These are phyloP conservation scores for Odontocolon sp. DNA, from an alignment of 2,888 invertebrate genomes.

Conservation along the genomic window DNA sequence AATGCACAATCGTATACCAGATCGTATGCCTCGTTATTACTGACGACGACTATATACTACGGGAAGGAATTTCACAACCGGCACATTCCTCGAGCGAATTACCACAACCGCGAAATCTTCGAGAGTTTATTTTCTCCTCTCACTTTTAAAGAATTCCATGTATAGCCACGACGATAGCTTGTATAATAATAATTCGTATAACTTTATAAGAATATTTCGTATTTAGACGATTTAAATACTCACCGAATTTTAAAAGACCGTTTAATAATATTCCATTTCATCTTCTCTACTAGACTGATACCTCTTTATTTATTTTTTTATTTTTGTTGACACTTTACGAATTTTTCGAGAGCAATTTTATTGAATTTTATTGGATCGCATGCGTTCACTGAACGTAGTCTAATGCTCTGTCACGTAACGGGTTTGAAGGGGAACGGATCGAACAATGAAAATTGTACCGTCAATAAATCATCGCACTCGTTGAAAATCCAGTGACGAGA, in stretches of 20 bases:
- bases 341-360: not conserved
- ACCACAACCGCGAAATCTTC: constrained; percentile 7
- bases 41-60: constrained; percentile 3
- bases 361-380: not conserved
- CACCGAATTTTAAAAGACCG: constrained; percentile 41
- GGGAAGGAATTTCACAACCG: constrained; percentile 35
- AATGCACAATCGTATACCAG: constrained; percentile 29
- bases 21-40: constrained; percentile 10
- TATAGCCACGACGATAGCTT: not conserved
- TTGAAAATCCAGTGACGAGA: not conserved
- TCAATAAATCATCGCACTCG: not conserved
- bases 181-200: not conserved
- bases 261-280: constrained; percentile 53
- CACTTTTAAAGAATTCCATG: not conserved
- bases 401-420: not conserved
- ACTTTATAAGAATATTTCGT: not conserved
- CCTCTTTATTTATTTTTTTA: not conserved
- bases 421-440: not conserved
- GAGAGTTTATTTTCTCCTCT: not conserved
- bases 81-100: constrained; percentile 25
- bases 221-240: constrained; percentile 15
- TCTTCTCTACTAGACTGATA: constrained; percentile 19
- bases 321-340: not conserved
- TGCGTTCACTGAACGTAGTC: not conserved
- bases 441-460: not conserved